phyloP scores from a whole-genome alignment of 2,113 vertebrate genomes.

The Myanophis thanlyinensis region DNA sequence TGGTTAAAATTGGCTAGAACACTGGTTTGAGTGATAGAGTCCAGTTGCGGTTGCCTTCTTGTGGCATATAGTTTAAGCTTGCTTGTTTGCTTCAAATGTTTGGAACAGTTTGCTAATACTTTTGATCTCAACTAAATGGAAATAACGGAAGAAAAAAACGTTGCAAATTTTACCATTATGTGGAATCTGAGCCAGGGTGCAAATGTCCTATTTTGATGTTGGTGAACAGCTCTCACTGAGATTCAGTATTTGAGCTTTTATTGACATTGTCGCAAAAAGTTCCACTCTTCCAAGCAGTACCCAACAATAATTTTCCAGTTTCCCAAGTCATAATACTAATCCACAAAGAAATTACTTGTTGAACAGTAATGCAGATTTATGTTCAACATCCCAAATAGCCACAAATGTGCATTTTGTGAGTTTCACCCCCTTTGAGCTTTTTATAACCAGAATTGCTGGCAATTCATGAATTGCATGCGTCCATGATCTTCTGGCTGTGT shows the following conservation, averaged over 20 bases:
- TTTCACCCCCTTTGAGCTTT: not conserved
- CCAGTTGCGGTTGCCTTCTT: not conserved
- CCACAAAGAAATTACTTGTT: not conserved
- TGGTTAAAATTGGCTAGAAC: not conserved
- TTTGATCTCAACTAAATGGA: not conserved
- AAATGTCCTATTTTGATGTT: not conserved
- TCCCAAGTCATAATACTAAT: not conserved
- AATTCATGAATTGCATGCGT: not conserved
- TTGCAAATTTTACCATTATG: not conserved
- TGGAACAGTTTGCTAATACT: not conserved
- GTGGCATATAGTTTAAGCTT: not conserved
- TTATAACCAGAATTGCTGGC: not conserved
- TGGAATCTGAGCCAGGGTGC: not conserved
- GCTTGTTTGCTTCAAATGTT: not conserved
- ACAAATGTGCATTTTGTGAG: not conserved
- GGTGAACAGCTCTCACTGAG: not conserved
- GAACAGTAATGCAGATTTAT: not conserved
- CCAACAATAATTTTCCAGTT: not conserved
- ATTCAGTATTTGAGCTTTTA: not conserved
- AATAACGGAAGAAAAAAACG: not conserved
- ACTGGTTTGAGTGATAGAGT: no score
- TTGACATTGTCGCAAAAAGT: not conserved
- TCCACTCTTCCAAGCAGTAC: not conserved
- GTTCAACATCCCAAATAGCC: not conserved
- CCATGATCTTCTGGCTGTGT: not conserved